Conservation (phyloP, 2,888 invertebrate genomes). For the Drosophila nigricruria region DNA sequence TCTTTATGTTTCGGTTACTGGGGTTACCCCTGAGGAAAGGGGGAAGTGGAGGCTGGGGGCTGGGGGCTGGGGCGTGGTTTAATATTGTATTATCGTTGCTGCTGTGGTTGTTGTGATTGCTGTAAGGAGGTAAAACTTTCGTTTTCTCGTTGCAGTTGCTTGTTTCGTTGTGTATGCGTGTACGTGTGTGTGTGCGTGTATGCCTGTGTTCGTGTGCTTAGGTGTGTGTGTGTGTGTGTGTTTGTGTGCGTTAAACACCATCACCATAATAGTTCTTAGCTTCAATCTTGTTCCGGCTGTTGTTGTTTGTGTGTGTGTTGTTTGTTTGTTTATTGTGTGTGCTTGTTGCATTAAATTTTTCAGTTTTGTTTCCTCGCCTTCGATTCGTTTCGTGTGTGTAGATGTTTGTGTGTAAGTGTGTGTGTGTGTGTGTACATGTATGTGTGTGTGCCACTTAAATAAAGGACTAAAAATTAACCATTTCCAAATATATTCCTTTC, state of each 20-base stretch:
- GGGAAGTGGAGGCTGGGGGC: neutral
- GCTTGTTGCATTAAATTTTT: slow-evolving; percentile 19
- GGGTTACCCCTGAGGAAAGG: neutral
- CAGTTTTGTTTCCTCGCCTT: slow-evolving; percentile 13
- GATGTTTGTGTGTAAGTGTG: slow-evolving; percentile 32
- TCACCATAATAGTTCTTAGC: slow-evolving; percentile 57
- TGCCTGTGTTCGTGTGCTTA: slow-evolving; percentile 26
- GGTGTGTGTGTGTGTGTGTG: slow-evolving; percentile 19
- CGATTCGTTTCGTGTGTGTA: slow-evolving; percentile 23
- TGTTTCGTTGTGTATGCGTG: slow-evolving; percentile 8
- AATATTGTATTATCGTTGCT: slow-evolving; percentile 36
- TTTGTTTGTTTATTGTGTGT: slow-evolving; percentile 25
- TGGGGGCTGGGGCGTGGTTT: neutral
- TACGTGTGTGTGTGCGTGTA: slow-evolving; percentile 12
- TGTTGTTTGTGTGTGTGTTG: slow-evolving; percentile 31
- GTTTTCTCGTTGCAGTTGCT: slow-evolving; percentile 6
- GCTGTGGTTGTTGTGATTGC: slow-evolving; percentile 43
- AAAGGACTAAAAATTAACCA: slow-evolving; percentile 67
- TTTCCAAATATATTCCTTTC: slow-evolving; percentile 50
- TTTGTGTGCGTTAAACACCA: slow-evolving; percentile 62
- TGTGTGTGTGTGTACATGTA: slow-evolving; percentile 19
- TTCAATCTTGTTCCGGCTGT: slow-evolving; percentile 25
- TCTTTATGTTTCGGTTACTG: neutral
- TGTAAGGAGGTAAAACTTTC: slow-evolving; percentile 28
- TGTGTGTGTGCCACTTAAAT: slow-evolving; percentile 62